Conservation (phyloP, 2,888 invertebrate genomes). For the Chaetogeoica ovagalla region DNA sequence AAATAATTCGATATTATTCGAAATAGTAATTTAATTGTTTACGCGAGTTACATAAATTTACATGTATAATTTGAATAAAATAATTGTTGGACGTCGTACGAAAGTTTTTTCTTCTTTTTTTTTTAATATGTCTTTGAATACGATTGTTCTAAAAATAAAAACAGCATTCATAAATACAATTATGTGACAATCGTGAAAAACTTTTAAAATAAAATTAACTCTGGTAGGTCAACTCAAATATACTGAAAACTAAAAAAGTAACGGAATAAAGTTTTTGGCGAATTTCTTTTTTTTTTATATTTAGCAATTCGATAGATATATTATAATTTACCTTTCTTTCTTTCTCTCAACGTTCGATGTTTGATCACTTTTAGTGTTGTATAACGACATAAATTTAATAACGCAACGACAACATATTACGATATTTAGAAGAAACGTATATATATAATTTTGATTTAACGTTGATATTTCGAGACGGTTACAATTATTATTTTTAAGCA, state of each 20-base stretch:
- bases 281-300: background rate
- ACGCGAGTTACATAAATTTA: slow-evolving; percentile 19
- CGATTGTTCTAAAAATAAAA: slow-evolving; percentile 21
- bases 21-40: slow-evolving; percentile 16
- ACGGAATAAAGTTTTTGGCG: background rate
- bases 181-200: slow-evolving; percentile 29
- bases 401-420: no score
- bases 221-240: background rate
- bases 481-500: background rate
- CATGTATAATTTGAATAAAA: slow-evolving; percentile 20
- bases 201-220: slow-evolving; percentile 43
- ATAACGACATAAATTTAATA: background rate
- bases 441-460: background rate
- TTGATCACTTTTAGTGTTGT: slow-evolving; percentile 1
- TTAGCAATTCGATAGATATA: background rate
- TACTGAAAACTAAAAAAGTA: background rate
- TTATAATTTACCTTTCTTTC: background rate
- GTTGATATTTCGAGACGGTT: no score
- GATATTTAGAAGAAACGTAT: background rate
- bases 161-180: slow-evolving; percentile 31
- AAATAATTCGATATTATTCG: slow-evolving; percentile 25
- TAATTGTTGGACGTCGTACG: background rate
- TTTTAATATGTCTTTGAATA: slow-evolving; percentile 30
- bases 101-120: slow-evolving; percentile 22
- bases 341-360: background rate